These are phyloP conservation scores for Linurgus olivaceus DNA, from an alignment of 2,797 vertebrate species.

Conservation along the genomic window DNA sequence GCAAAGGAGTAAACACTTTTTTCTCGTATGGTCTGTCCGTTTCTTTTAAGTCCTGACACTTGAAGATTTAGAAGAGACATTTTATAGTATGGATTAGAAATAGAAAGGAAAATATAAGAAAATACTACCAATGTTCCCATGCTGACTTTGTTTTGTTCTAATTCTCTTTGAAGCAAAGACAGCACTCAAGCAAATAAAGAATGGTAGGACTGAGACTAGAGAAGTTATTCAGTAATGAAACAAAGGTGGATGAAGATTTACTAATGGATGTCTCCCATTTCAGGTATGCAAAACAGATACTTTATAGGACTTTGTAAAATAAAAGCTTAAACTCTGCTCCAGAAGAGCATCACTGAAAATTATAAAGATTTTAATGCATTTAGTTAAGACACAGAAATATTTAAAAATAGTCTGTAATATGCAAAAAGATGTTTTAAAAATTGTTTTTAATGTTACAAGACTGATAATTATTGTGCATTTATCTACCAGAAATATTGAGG, in stretches of 20 bases:
- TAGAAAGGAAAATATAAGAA: not conserved
- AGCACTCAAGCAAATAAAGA: not conserved
- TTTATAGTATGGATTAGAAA: not conserved
- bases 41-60: not conserved
- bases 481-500: constrained; percentile 34
- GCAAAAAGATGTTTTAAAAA: constrained; percentile 32
- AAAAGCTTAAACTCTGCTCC: constrained; percentile 4
- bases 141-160: not conserved
- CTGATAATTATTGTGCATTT: constrained; percentile 1
- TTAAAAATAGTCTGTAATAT: constrained; percentile 52
- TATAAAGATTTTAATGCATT: constrained; percentile 22
- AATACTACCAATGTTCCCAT: not conserved
- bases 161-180: not conserved
- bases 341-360: constrained; percentile 31
- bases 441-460: constrained; percentile 33
- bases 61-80: not conserved
- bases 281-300: not conserved
- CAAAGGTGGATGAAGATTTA: not conserved
- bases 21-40: not conserved
- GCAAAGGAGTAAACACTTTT: not conserved
- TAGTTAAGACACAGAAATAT: not conserved
- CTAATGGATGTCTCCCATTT: not conserved
- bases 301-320: constrained; percentile 27
- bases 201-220: not conserved
- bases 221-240: not conserved